Evolutionary conservation across 2,797 vertebrate species (phyloP), one percentile per base, ranked within the genome.

Genomic region (Enteromius argenteus): DNA sequence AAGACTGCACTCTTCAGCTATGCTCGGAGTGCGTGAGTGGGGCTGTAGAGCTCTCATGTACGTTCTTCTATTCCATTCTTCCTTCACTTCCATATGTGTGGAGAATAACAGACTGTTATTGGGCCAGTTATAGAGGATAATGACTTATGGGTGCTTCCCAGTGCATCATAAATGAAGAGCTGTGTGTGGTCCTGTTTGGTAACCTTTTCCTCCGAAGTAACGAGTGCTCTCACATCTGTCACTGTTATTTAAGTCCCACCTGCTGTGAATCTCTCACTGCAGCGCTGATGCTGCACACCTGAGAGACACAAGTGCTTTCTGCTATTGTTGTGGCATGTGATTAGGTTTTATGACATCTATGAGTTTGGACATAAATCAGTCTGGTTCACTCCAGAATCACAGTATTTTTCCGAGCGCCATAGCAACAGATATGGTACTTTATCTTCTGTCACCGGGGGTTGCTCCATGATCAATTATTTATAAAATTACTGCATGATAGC

Each of bases 381-480:
- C 19, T 53, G n/a, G 46, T 17, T 75, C 9, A 64, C 30, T 9
- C 49, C 5, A 49, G 37, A 32, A 79, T 71, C 32, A 64, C 60
- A 86, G 78, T 79, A 62, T n/a, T 78, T 74, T 19, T 44, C 4
- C 30, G 14, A 68, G 76, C 17, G 5, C 76, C 75, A 86, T 83
- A 72, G 80, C 67, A 86, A 83, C 76, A 67, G 81, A 82, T 86
- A 66, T 44, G 8, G 15, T 74, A 39, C 42, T 80, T 68, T 53
- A 74, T 77, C 46, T 86, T 77, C 66, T 72, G 75, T 81, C 77
- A 80, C 46, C 71, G 23, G 39, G 49, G 85, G 77, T 79, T 78
- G 8, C 80, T 78, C 49, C 39, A 37, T 80, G 32, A 85, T 87
- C 84, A 84, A 84, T 88, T 87, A 85, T 87, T 88, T 84, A 87